A percentile compares a stretch with the other conserved stretches of the same genome.
Conservation (phyloP, 2,113 vertebrate genomes). For the Promerops cafer region DNA sequence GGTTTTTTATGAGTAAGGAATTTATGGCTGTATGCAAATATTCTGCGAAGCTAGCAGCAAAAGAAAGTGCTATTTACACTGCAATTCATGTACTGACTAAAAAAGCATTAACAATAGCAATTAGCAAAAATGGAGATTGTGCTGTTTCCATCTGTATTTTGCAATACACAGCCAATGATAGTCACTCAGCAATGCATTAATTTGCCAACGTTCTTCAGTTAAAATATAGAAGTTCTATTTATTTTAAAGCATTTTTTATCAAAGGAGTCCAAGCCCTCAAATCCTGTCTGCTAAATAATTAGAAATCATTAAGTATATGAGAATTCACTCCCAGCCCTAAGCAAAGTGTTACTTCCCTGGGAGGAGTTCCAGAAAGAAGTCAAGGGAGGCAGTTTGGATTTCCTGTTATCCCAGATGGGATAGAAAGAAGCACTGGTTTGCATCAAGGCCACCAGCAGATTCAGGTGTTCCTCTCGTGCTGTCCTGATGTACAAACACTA, state of each 20-base stretch:
- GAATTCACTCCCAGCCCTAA: not conserved
- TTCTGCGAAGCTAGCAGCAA: slow-evolving; percentile 5
- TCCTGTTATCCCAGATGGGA: not conserved
- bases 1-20: slow-evolving; percentile 14
- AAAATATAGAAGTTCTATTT: not conserved
- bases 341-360: not conserved
- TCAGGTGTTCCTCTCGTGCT: accelerated
- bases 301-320: not conserved
- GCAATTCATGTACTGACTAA: slow-evolving; percentile 33
- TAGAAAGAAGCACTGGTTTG: not conserved
- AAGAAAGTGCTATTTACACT: slow-evolving; percentile 28
- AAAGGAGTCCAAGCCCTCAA: not conserved
- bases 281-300: not conserved
- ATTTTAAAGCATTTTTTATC: not conserved
- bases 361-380: not conserved
- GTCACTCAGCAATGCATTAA: not conserved
- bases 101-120: slow-evolving; percentile 44
- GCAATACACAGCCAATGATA: slow-evolving; percentile 2
- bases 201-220: not conserved
- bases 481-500: not conserved
- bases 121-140: slow-evolving; percentile 16
- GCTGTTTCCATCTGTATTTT: slow-evolving; percentile 20
- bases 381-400: not conserved
- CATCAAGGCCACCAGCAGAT: not conserved
- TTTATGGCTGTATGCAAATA: slow-evolving; percentile 13